phyloP scores from a whole-genome alignment of 2,113 vertebrate species.

The Nerophis lumbriciformis region DNA sequence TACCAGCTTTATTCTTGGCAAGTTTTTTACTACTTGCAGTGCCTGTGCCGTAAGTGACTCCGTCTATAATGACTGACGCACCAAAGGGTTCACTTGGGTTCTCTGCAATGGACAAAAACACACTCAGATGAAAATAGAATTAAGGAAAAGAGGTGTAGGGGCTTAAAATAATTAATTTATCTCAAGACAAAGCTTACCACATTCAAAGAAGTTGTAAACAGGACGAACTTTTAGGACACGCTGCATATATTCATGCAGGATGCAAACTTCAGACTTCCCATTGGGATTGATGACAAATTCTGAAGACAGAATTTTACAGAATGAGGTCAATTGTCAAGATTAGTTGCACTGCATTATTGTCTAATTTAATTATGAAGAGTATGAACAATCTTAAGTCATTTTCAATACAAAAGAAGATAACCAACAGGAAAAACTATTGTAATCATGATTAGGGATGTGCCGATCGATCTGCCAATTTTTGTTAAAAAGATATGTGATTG shows the following conservation, averaged over 20 bases:
- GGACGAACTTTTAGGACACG: conserved; percentile 98
- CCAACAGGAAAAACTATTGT: background rate
- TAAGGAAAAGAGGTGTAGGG: background rate
- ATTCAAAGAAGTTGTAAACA: conserved; percentile 99
- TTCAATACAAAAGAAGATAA: background rate
- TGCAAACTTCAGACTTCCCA: conserved; percentile 98
- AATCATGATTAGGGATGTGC: background rate
- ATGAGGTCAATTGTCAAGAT: background rate
- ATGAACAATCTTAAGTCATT: background rate
- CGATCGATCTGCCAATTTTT: too few relatives aligned
- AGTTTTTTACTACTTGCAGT: conserved; percentile 99
- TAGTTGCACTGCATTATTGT: background rate
- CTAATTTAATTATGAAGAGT: background rate
- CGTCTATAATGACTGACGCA: conserved; percentile 97
- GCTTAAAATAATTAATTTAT: background rate
- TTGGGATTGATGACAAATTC: conserved; percentile 99
- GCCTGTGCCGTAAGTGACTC: conserved; percentile 97
- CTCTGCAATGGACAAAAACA: conserved; percentile 69
- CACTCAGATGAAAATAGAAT: background rate
- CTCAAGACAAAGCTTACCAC: conserved; percentile 80
- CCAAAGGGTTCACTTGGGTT: conserved; percentile 99
- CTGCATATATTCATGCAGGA: conserved; percentile 99
- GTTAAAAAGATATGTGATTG: too few relatives aligned
- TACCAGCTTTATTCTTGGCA: conserved; percentile 99
- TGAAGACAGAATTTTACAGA: conserved; percentile 43